These are phyloP conservation scores for Cheilosia grossa DNA, from an alignment of 2,888 invertebrate species.

Conservation along the genomic window DNA sequence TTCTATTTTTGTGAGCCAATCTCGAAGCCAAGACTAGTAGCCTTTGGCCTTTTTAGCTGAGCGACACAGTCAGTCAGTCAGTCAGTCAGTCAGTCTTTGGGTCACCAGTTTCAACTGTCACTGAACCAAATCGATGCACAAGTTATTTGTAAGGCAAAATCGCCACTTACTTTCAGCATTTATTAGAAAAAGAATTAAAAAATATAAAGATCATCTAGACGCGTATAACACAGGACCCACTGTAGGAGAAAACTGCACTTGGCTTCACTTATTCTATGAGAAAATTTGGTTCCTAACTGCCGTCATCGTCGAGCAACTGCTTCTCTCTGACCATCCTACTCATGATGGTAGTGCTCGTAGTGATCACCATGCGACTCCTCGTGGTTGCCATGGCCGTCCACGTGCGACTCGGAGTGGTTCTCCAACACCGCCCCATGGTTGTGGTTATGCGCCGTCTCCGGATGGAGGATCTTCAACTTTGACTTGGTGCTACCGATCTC, in stretches of 20 bases:
- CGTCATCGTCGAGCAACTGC: neutral
- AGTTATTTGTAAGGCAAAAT: neutral
- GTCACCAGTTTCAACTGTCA: no score
- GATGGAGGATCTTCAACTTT: conserved; percentile 86
- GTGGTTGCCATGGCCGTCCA: conserved; percentile 81
- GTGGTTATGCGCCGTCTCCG: conserved; percentile 85
- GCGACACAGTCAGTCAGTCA: no score
- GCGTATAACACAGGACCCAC: conserved; percentile 47
- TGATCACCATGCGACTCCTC: conserved; percentile 80
- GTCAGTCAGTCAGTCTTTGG: no score
- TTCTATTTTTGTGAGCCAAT: no score
- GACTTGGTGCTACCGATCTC: conserved; percentile 86
- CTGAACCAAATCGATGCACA: no score
- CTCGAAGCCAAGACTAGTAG: no score
- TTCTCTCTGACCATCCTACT: conserved; percentile 48
- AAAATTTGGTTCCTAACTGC: conserved; percentile 71
- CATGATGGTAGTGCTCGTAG: conserved; percentile 80
- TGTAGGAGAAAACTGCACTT: conserved; percentile 43
- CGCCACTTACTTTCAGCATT: conserved; percentile 22
- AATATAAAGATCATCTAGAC: conserved; percentile 20
- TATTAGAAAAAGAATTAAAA: conserved; percentile 16
- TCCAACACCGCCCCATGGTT: conserved; percentile 86
- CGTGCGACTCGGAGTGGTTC: conserved; percentile 84
- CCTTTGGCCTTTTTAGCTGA: no score
- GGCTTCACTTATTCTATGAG: conserved; percentile 26